These are phyloP conservation scores for Apistogramma diplotaenia DNA, from an alignment of 2,113 vertebrate species.

Conservation along the genomic window DNA sequence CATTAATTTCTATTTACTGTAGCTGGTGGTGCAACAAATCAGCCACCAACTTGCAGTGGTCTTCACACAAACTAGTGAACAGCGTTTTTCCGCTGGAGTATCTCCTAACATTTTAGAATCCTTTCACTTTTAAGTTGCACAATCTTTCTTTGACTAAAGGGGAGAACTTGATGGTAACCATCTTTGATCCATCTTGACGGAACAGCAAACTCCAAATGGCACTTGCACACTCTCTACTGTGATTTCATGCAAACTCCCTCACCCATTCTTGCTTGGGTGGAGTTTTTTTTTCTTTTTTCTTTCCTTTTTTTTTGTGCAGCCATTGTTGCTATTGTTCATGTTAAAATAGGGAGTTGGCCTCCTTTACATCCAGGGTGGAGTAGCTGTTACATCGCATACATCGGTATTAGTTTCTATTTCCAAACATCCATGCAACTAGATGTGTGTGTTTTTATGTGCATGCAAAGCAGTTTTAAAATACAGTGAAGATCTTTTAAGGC, in stretches of 20 bases:
- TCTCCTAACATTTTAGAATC: not conserved
- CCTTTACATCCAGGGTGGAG: constrained; percentile 52
- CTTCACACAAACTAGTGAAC: not conserved
- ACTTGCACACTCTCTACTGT: constrained; percentile 2
- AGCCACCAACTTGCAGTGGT: not conserved
- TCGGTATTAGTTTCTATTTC: not conserved
- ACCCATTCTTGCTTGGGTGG: constrained; percentile 35
- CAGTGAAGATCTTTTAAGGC: not conserved
- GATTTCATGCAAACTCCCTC: constrained; percentile 7
- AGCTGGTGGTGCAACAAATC: not conserved
- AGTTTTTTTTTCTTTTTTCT: not conserved
- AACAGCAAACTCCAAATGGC: not conserved
- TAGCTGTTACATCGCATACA: constrained; percentile 49
- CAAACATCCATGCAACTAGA: not conserved
- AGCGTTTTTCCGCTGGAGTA: not conserved
- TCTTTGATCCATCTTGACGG: not conserved
- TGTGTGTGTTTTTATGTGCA: not conserved
- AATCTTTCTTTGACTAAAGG: not conserved
- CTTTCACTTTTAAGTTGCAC: not conserved
- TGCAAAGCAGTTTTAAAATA: not conserved
- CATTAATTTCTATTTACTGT: constrained; percentile 2
- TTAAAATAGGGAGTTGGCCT: constrained; percentile 48
- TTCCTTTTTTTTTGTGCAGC: not conserved
- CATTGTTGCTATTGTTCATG: constrained; percentile 55
- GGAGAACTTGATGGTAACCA: too few relatives aligned